A percentile compares a stretch with the other conserved stretches of the same genome.
Conservation (phyloP, 2,797 vertebrate species). For the Platyrinchus mystaceus region DNA sequence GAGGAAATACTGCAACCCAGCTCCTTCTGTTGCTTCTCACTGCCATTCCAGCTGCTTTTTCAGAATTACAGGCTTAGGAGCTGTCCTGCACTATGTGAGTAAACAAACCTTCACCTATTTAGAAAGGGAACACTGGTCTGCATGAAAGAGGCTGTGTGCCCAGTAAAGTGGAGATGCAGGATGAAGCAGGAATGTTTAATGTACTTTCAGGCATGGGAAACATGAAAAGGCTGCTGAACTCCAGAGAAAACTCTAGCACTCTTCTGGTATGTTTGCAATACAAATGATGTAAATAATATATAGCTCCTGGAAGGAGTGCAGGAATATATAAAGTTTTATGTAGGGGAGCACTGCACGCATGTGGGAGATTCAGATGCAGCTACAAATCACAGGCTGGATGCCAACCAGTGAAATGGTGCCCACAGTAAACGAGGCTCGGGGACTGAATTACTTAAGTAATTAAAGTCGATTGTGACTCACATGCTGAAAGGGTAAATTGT, state of each 20-base stretch:
- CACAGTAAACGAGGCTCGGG: neutral
- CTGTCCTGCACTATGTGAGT: neutral
- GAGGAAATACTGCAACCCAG: neutral
- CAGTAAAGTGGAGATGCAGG: neutral
- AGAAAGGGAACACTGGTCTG: neutral
- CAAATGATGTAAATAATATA: conserved; percentile 28
- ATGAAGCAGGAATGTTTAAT: conserved; percentile 17
- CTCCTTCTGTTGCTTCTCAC: neutral
- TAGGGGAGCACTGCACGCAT: neutral
- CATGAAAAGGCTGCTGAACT: conserved; percentile 10
- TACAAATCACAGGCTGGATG: neutral
- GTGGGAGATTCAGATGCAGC: neutral
- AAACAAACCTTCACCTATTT: conserved; percentile 23
- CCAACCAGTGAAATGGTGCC: neutral
- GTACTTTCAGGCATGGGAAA: neutral
- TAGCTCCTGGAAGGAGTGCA: conserved; percentile 17
- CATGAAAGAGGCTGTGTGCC: neutral
- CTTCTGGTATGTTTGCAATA: conserved; percentile 27
- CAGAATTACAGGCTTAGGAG: neutral
- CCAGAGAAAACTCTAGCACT: neutral
- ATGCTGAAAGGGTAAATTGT: conserved; percentile 33
- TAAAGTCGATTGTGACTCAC: conserved; percentile 15
- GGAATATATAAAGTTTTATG: conserved; percentile 27
- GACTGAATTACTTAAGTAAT: conserved; percentile 37
- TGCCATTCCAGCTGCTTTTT: neutral